Evolutionary conservation across 2,113 vertebrate genomes (phyloP).

Genomic region (Chaenogobius annularis): DNA sequence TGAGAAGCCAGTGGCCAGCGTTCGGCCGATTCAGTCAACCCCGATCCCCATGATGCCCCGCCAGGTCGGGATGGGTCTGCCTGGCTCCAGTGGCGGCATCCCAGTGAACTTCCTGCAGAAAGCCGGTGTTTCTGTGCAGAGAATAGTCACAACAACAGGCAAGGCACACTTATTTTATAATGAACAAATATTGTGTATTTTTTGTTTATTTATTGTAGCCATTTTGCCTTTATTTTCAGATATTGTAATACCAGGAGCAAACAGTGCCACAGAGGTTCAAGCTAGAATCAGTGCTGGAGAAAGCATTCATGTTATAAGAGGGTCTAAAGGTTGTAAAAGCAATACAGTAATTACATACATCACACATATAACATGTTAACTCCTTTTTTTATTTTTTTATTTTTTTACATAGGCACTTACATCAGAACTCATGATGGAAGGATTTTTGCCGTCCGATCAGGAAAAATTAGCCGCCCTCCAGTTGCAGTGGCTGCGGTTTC

Average conservation of each 20-base stretch:
- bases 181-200: neutral
- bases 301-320: slow-evolving; percentile 95
- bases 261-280: slow-evolving; percentile 93
- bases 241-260: slow-evolving; percentile 97
- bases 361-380: neutral
- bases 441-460: slow-evolving; percentile 95
- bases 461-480: slow-evolving; percentile 83
- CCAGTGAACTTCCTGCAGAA: slow-evolving; percentile 96
- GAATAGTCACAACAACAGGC: slow-evolving; percentile 97
- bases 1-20: slow-evolving; percentile 94
- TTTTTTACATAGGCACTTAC: slow-evolving; percentile 84
- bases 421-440: slow-evolving; percentile 95
- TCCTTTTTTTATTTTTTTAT: slow-evolving; percentile 4
- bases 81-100: slow-evolving; percentile 86
- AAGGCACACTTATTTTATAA: neutral
- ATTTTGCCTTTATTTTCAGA: slow-evolving; percentile 77
- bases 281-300: slow-evolving; percentile 95
- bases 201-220: neutral
- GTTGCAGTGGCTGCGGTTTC: slow-evolving; percentile 77
- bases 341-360: neutral
- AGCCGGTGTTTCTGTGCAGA: slow-evolving; percentile 94
- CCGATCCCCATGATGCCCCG: slow-evolving; percentile 99
- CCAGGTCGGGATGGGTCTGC: slow-evolving; percentile 84
- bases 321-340: slow-evolving; percentile 88
- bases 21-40: slow-evolving; percentile 95